Base-by-base conservation (phyloP, 2,113 vertebrate species). In the Myodes glareolus region DNA sequence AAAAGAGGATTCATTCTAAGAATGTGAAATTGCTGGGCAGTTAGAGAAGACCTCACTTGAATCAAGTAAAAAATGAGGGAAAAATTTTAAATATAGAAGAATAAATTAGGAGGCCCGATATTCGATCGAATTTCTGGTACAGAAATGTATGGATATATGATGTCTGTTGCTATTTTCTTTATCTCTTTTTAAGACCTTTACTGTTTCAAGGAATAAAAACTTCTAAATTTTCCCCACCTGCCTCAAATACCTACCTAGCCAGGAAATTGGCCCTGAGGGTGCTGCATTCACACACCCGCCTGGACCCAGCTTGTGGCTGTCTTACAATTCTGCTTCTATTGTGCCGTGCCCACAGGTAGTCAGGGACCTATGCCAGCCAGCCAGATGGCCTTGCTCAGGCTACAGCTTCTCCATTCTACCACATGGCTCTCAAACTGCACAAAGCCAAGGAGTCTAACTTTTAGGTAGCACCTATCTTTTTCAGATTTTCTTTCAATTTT, bases 11-110 rank as follows among this genome's bases (percentile, higher is more conserved):
- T 88, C 31, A 13, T 65, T 90, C 42, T 50, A 4, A 45, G 67
- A 39, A 5, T 45, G 17, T 55, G 31, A 9, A 78, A 90, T 70
- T 96, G 84, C 23, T 13, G 11, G 12, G 4, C 88, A 5, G 7
- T 52, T 84, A 70, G 70, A 88, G 50, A 93, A 94, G n/a, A 88
- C 0, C 61, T 91, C 27, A 76, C 50, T 76, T n/a, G 50, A 92
- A 72, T 58, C 14, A 88, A 55, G 55, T 92, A 0, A 39, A 96
- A 92, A 97, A 47, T 17, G 27, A 94, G 39, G 92, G 58, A 95
- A 96, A 95, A 95, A 75, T 63, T 25, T 1, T 70, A 65, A 65
- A 85, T 90, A 5, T 5, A 84, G 33, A 80, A 45, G 39, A 89
- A 90, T 67, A 93, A 94, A 33, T 67, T 3, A 58, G 36, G 50